Evolutionary conservation across 2,113 vertebrate genomes (phyloP).

Genomic region (Gavia stellata): DNA sequence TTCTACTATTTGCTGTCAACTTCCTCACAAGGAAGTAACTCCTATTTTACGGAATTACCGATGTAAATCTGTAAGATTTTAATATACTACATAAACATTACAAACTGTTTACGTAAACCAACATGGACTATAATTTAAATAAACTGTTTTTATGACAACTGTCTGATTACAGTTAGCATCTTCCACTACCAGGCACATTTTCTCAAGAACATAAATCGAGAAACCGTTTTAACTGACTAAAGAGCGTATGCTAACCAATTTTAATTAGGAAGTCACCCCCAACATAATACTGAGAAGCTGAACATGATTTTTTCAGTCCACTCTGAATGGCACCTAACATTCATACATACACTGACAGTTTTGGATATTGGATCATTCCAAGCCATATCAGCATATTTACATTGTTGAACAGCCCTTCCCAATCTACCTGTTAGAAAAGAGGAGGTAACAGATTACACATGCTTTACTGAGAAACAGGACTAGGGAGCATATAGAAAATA

Average conservation of each 20-base stretch:
- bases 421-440: background rate
- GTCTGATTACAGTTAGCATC: background rate
- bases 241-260: background rate
- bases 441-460: background rate
- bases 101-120: background rate
- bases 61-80: background rate
- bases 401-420: background rate
- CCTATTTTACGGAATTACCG: background rate
- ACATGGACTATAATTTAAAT: background rate
- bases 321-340: background rate
- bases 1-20: background rate
- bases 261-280: background rate
- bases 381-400: background rate
- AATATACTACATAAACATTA: background rate
- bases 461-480: background rate
- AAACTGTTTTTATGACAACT: background rate
- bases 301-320: background rate
- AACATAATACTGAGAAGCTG: background rate
- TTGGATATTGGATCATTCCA: background rate
- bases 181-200: background rate
- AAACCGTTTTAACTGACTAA: background rate
- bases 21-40: background rate
- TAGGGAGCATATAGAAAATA: background rate
- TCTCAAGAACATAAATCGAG: background rate
- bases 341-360: background rate